phyloP scores from a whole-genome alignment of 1,140 invertebrate species.

The Sweltsa coloradensis region DNA sequence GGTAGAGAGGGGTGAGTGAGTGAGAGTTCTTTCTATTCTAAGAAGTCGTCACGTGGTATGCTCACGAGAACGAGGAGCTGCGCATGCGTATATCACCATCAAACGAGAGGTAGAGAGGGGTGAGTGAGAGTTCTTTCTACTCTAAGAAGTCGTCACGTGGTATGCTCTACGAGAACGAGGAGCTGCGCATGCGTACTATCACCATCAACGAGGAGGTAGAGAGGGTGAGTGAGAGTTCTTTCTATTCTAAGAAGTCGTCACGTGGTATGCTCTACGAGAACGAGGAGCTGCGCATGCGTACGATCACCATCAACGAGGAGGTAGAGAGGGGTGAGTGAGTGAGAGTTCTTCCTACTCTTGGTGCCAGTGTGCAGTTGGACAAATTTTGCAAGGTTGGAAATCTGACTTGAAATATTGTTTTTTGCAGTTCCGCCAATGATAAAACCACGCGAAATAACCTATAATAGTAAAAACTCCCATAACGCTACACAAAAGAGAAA shows the following conservation, averaged over 20 bases:
- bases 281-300: slow-evolving; percentile 76
- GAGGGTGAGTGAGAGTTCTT: no score
- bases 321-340: slow-evolving; percentile 73
- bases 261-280: slow-evolving; percentile 84
- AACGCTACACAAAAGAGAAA: no score
- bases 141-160: slow-evolving; percentile 73
- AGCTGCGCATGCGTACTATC: slow-evolving; percentile 75
- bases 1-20: slow-evolving; percentile 71
- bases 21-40: no score
- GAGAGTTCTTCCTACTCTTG: no score
- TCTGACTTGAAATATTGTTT: no score
- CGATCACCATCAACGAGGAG: slow-evolving; percentile 86
- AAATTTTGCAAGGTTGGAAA: no score
- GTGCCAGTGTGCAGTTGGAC: no score
- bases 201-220: slow-evolving; percentile 89
- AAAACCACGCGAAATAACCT: no score
- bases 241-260: no score
- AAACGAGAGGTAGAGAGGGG: slow-evolving; percentile 86
- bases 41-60: slow-evolving; percentile 76
- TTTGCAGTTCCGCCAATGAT: no score
- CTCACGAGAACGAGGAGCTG: slow-evolving; percentile 85
- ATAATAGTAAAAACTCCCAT: no score
- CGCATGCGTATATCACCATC: slow-evolving; percentile 74
- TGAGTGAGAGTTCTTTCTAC: no score
- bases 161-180: slow-evolving; percentile 86